Conservation (phyloP, 2,888 invertebrate species). For the Copidosoma aretas region DNA sequence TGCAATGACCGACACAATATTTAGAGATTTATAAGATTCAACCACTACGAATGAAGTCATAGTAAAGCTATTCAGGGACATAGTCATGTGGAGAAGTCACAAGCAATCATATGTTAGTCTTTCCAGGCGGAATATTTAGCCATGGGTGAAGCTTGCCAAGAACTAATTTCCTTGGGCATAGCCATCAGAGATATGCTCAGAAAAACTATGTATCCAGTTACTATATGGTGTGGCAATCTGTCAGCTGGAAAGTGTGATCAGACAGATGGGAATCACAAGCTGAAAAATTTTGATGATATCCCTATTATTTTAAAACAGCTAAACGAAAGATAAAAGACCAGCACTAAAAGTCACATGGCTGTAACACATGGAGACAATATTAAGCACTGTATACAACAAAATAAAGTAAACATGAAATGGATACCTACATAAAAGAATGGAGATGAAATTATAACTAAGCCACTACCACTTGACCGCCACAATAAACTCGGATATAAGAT, state of each 20-base stretch:
- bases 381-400: too few species aligned
- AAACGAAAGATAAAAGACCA: too few species aligned
- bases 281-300: background rate
- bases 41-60: conserved; percentile 38
- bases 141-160: background rate
- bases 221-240: background rate
- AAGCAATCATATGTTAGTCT: conserved; percentile 16
- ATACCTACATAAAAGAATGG: too few species aligned
- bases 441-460: too few species aligned
- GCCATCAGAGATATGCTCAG: background rate
- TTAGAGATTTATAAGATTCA: conserved; percentile 41
- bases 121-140: background rate
- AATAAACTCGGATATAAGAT: too few species aligned
- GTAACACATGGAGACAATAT: too few species aligned
- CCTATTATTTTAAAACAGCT: too few species aligned
- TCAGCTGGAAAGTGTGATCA: background rate
- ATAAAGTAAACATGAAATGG: too few species aligned
- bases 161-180: background rate
- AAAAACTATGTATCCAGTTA: background rate
- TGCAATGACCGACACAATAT: conserved; percentile 43
- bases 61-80: conserved; percentile 37
- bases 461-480: too few species aligned
- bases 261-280: background rate
- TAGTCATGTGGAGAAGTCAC: conserved; percentile 41
- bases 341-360: too few species aligned